Evolutionary conservation across 1,140 invertebrate species (phyloP).

Genomic region (Grapholita molesta): DNA sequence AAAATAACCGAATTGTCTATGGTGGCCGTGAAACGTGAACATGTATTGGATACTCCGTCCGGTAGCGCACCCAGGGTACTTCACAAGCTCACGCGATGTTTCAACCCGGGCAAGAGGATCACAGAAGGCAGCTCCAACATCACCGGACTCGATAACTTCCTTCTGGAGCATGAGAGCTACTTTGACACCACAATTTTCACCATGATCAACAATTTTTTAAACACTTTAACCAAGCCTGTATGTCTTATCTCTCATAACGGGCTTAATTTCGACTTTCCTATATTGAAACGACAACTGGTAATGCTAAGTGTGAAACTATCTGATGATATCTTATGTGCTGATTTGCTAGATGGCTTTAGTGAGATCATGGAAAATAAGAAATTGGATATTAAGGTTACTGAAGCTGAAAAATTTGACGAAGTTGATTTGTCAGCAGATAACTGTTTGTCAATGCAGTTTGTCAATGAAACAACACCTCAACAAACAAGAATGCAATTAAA

Average conservation of each 20-base stretch:
- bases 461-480: conserved; percentile 54
- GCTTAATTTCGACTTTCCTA: conserved; percentile 61
- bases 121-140: conserved; percentile 59
- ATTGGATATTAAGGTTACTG: conserved; percentile 4
- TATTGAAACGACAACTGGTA: conserved; percentile 57
- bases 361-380: conserved; percentile 42
- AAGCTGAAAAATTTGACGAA: conserved; percentile 19
- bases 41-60: conserved; percentile 57
- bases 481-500: background rate
- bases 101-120: conserved; percentile 80
- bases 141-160: conserved; percentile 83
- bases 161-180: conserved; percentile 79
- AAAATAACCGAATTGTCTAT: conserved; percentile 82
- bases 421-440: conserved; percentile 22
- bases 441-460: conserved; percentile 14
- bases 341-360: conserved; percentile 76
- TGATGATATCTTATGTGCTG: conserved; percentile 78
- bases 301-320: conserved; percentile 62
- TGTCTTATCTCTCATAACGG: conserved; percentile 87
- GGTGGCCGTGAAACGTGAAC: conserved; percentile 75
- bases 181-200: conserved; percentile 79
- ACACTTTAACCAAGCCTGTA: conserved; percentile 75
- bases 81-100: conserved; percentile 81
- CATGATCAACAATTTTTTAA: conserved; percentile 79
- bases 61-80: conserved; percentile 77